Percentiles rank a stretch among this genome's conserved stretches.
Evolutionary conservation across 2,888 invertebrate species (phyloP).

Genomic region (Oligia latruncula): DNA sequence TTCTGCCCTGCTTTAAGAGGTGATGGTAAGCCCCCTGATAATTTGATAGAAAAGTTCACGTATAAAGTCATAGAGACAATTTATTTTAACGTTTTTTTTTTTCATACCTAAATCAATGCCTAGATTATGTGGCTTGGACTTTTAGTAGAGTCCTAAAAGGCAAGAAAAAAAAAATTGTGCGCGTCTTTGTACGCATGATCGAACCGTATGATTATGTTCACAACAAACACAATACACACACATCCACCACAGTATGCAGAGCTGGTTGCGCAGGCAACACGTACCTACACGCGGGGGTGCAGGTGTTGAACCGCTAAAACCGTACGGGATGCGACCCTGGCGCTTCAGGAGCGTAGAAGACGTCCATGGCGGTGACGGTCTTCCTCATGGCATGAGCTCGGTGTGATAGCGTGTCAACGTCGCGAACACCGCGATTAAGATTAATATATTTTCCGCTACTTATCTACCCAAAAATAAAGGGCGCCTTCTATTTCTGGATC

Average conservation of each 20-base stretch:
- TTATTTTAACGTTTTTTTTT: not conserved
- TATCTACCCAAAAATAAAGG: not conserved
- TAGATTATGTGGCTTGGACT: not conserved
- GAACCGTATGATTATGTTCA: not conserved
- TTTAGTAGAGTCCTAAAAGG: no score
- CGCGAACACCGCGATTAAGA: not conserved
- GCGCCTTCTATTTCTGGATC: not conserved
- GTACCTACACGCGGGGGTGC: not conserved
- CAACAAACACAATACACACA: not conserved
- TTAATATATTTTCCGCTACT: not conserved
- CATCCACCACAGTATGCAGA: not conserved
- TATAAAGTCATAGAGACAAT: not conserved
- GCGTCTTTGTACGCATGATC: not conserved
- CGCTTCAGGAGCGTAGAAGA: constrained; percentile 94
- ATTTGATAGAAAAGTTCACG: not conserved
- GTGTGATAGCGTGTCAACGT: not conserved
- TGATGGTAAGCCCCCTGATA: no score
- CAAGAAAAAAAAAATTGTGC: not conserved
- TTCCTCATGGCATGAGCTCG: constrained; percentile 90
- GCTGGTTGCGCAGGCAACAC: not conserved
- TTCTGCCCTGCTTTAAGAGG: no score
- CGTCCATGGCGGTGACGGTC: constrained; percentile 95
- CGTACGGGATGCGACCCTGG: constrained; percentile 84
- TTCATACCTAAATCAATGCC: not conserved
- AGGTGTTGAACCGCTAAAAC: constrained; percentile 14